Percentiles rank a stretch among this genome's conserved stretches.
Evolutionary conservation across 2,797 vertebrate species (phyloP).

Genomic region (Rhabdophis nuchalis): DNA sequence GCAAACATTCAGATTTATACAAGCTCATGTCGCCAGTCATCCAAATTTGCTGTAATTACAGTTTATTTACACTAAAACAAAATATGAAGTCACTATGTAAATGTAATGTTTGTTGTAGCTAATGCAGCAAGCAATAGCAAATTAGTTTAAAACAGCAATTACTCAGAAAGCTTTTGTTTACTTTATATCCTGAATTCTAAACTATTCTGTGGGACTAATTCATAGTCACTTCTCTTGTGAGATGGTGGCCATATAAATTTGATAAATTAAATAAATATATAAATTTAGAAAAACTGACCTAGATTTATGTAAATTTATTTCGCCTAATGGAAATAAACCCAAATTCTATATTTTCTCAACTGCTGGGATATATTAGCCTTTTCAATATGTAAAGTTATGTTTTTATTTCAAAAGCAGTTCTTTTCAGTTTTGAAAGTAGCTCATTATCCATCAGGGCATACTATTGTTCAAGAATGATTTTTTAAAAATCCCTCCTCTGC

Average conservation of each 20-base stretch:
- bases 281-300: neutral
- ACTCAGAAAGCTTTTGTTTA: slow-evolving; percentile 78
- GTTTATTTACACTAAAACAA: slow-evolving; percentile 99
- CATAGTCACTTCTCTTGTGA: neutral
- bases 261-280: neutral
- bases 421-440: neutral
- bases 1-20: slow-evolving; percentile 96
- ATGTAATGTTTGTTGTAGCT: slow-evolving; percentile 99
- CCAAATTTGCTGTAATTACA: slow-evolving; percentile 99
- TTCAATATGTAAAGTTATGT: neutral
- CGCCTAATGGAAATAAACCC: neutral
- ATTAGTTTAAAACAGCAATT: slow-evolving; percentile 81
- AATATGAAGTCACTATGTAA: slow-evolving; percentile 99
- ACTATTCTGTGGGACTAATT: neutral
- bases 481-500: neutral
- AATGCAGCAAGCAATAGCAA: slow-evolving; percentile 86
- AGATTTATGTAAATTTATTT: neutral
- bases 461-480: neutral
- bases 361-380: neutral
- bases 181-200: slow-evolving; percentile 58
- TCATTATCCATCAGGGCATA: neutral
- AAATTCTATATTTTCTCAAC: neutral
- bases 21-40: slow-evolving; percentile 98
- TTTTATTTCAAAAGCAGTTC: neutral
- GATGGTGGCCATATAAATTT: neutral